A percentile compares a stretch with the other conserved stretches of the same genome.
Evolutionary conservation across 2,113 vertebrate genomes (phyloP).

Genomic region (Chaetorhynchus papuensis): DNA sequence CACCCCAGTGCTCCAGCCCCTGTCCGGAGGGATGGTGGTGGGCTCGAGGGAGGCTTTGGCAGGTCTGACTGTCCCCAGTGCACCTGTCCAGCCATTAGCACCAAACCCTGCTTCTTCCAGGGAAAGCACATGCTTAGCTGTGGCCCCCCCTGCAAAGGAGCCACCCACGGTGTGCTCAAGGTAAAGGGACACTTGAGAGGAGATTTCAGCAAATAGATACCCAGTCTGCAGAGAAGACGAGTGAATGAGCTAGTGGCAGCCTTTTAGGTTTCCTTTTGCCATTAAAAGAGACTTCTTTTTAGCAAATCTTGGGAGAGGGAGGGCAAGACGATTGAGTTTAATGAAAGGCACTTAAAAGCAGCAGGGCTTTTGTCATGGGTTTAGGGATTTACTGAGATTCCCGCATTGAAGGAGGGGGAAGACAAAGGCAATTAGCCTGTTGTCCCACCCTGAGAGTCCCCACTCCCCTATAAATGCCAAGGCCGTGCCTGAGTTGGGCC

Average conservation of each 20-base stretch:
- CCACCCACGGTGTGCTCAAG: background rate
- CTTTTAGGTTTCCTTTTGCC: constrained; percentile 51
- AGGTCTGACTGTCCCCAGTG: background rate
- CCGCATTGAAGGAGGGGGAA: background rate
- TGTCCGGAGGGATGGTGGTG: fast-evolving
- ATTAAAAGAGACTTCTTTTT: constrained; percentile 14
- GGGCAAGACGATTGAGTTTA: constrained; percentile 15
- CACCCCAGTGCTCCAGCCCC: background rate
- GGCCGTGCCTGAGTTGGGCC: background rate
- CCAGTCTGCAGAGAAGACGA: background rate
- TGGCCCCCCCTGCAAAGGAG: background rate
- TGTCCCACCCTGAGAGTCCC: background rate
- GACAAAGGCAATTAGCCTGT: constrained; percentile 33
- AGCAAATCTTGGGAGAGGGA: background rate
- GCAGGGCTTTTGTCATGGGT: constrained; percentile 41
- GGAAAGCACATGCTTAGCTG: background rate
- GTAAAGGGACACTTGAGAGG: background rate
- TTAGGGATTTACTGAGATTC: constrained; percentile 12
- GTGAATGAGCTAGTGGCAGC: background rate
- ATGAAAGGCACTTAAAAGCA: constrained; percentile 32
- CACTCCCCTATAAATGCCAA: constrained; percentile 19
- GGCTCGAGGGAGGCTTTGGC: background rate
- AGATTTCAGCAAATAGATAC: constrained; percentile 47
- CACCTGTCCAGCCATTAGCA: background rate
- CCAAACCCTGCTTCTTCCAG: background rate